These are phyloP conservation scores for Molossus alvarezi DNA, from an alignment of 2,797 vertebrate genomes.

Conservation along the genomic window DNA sequence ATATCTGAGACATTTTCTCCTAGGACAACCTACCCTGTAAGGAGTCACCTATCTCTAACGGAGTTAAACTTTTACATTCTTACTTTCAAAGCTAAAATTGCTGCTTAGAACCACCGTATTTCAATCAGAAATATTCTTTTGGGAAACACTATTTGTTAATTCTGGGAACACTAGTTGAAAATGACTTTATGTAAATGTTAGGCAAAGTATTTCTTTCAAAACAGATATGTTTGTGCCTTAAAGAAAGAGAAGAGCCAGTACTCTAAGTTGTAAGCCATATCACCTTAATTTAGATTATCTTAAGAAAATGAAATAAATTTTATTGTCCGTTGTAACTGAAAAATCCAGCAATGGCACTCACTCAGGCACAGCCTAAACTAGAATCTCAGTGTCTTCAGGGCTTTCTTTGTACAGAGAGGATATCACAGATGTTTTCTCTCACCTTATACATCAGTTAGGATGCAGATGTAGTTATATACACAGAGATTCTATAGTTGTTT, in stretches of 20 bases:
- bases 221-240: constrained; percentile 37
- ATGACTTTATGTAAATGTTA: not conserved
- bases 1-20: constrained; percentile 12
- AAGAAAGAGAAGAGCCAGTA: constrained; percentile 20
- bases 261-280: not conserved
- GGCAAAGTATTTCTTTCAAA: constrained; percentile 37
- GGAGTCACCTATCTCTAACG: not conserved
- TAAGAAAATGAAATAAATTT: constrained; percentile 26
- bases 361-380: not conserved
- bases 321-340: not conserved
- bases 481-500: not conserved
- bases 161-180: not conserved
- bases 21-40: not conserved
- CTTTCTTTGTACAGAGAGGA: not conserved
- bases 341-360: not conserved
- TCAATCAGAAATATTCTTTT: not conserved
- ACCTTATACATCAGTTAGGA: constrained; percentile 2
- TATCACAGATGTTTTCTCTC: not conserved
- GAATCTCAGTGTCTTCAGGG: not conserved
- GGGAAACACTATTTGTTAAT: not conserved
- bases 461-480: not conserved
- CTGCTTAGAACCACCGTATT: not conserved
- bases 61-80: not conserved
- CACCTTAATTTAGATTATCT: constrained; percentile 16
- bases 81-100: not conserved